phyloP scores from a whole-genome alignment of 2,113 vertebrate genomes.

The Manacus vitellinus region DNA sequence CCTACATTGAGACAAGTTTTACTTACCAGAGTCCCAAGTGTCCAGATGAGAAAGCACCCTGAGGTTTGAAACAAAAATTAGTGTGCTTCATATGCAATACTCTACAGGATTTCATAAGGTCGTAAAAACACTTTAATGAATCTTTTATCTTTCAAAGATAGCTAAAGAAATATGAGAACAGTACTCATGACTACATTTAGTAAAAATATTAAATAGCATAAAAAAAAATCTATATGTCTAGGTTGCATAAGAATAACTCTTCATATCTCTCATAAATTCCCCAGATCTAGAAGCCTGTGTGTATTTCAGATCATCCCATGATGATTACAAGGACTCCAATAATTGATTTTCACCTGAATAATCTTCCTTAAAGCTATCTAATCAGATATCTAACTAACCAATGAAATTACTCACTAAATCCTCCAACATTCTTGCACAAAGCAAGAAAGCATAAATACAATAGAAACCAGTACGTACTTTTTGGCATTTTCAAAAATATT shows the following conservation, averaged over 20 bases:
- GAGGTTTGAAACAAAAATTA: constrained; percentile 26
- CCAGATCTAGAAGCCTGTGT: background rate
- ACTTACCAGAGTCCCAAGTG: constrained; percentile 83
- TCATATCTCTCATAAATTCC: background rate
- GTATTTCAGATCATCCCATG: background rate
- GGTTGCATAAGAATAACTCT: background rate
- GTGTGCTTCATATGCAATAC: background rate
- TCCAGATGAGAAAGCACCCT: constrained; percentile 88
- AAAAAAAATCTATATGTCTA: background rate
- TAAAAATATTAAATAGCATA: background rate
- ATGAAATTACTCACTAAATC: background rate
- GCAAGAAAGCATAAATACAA: background rate
- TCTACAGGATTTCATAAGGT: background rate
- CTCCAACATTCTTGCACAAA: background rate
- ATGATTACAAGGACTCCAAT: background rate
- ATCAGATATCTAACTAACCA: background rate
- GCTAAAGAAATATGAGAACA: background rate
- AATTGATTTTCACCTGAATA: background rate
- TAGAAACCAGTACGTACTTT: constrained; percentile 79
- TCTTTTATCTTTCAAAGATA: background rate
- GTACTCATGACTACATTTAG: background rate
- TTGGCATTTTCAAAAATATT: constrained; percentile 87
- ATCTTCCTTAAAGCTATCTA: background rate
- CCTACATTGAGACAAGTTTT: background rate
- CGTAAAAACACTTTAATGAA: background rate